Conservation (phyloP, 2,797 vertebrate species). For the Parauchenoglanis ngamensis region DNA sequence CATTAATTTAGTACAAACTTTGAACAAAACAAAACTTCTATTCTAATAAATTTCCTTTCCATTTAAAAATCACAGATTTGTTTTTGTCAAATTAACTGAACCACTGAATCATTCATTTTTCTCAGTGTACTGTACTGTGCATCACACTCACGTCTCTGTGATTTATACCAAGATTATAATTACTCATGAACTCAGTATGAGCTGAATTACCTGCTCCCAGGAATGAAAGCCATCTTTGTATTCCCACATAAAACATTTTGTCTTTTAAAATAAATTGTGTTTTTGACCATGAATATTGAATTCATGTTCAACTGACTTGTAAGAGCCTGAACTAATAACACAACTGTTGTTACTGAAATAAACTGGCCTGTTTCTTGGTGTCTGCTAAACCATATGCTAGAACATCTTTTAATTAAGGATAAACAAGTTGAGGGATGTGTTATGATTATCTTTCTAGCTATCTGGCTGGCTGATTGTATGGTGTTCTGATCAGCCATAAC, state of each 20-base stretch:
- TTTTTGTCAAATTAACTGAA: background rate
- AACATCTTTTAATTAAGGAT: background rate
- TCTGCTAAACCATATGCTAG: background rate
- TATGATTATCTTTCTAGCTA: background rate
- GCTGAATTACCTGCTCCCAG: background rate
- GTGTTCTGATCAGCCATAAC: background rate
- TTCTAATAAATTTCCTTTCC: background rate
- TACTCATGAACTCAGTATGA: background rate
- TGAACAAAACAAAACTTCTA: background rate
- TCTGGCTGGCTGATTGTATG: background rate
- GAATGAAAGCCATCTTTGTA: background rate
- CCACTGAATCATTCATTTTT: background rate
- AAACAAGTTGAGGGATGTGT: background rate
- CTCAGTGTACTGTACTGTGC: background rate
- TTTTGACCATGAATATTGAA: background rate
- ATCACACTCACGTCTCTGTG: background rate
- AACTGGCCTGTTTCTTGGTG: background rate
- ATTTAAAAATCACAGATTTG: background rate
- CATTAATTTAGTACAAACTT: background rate
- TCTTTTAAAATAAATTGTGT: background rate
- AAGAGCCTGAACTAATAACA: background rate
- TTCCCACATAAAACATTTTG: background rate
- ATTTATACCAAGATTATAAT: background rate
- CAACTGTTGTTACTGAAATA: constrained; percentile 3
- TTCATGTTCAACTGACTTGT: background rate